Conservation (phyloP, 2,797 vertebrate species). For the Enoplosus armatus region DNA sequence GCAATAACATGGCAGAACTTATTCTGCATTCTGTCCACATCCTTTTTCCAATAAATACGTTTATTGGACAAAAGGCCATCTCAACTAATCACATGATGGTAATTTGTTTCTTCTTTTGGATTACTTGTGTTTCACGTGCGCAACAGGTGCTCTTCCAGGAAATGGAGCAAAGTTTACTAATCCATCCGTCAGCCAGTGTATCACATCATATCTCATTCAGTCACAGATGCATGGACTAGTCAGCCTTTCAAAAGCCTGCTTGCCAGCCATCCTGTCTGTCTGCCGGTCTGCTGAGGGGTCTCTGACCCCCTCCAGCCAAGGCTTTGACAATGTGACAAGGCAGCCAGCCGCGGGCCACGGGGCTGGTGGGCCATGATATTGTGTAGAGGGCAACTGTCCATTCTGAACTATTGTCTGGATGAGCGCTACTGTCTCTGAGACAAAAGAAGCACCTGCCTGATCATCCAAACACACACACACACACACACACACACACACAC, state of each 20-base stretch:
- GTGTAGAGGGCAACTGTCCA: constrained; percentile 69
- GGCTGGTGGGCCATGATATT: constrained; percentile 60
- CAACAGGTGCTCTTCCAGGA: not conserved
- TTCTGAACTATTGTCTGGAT: constrained; percentile 81
- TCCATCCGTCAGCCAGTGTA: constrained; percentile 16
- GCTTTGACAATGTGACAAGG: constrained; percentile 72
- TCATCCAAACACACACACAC: constrained; percentile 55
- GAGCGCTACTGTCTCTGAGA: constrained; percentile 83
- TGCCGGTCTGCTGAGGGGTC: constrained; percentile 69
- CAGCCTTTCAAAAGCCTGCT: constrained; percentile 20
- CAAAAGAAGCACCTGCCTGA: constrained; percentile 94
- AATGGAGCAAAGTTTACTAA: not conserved
- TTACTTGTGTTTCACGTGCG: not conserved
- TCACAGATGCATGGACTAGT: constrained; percentile 16
- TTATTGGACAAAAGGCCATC: not conserved
- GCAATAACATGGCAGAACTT: not conserved
- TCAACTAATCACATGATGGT: not conserved
- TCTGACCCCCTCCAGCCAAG: constrained; percentile 72
- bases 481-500: constrained; percentile 50
- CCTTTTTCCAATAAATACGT: not conserved
- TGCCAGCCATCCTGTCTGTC: constrained; percentile 23
- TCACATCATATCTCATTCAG: constrained; percentile 32
- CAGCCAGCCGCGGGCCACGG: constrained; percentile 62
- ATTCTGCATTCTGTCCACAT: not conserved
- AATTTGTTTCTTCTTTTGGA: not conserved